These are phyloP conservation scores for Trichosurus vulpecula DNA, from an alignment of 2,797 vertebrate species.

Conservation along the genomic window DNA sequence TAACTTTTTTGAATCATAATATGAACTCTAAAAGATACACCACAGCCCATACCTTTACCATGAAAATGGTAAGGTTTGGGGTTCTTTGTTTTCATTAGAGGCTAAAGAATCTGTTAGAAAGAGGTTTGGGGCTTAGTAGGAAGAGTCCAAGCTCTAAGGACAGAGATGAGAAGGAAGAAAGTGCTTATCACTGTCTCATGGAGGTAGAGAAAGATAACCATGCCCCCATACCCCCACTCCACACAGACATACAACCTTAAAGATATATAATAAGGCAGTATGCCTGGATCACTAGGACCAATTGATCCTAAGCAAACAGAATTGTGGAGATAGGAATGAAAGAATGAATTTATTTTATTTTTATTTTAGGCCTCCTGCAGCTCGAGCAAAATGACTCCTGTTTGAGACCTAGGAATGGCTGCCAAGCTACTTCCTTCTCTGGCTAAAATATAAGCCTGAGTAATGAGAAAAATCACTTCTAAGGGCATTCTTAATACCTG, in stretches of 20 bases:
- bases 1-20: background rate
- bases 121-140: background rate
- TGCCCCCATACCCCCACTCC: too few species aligned
- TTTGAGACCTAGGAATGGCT: conserved; percentile 14
- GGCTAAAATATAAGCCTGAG: conserved; percentile 41
- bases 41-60: background rate
- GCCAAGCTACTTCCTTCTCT: conserved; percentile 38
- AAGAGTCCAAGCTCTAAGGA: background rate
- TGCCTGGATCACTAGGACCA: background rate
- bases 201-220: background rate
- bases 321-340: background rate
- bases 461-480: conserved; percentile 40
- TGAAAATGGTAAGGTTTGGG: background rate
- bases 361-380: background rate
- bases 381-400: background rate
- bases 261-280: background rate
- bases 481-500: conserved; percentile 20
- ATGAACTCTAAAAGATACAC: background rate
- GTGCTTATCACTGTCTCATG: background rate
- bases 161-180: background rate
- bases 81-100: background rate
- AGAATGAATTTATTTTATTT: too few species aligned
- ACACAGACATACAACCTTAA: background rate
- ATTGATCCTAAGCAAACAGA: background rate
- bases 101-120: background rate